Evolutionary conservation across 2,797 vertebrate species (phyloP).

Genomic region (Microchirus variegatus): DNA sequence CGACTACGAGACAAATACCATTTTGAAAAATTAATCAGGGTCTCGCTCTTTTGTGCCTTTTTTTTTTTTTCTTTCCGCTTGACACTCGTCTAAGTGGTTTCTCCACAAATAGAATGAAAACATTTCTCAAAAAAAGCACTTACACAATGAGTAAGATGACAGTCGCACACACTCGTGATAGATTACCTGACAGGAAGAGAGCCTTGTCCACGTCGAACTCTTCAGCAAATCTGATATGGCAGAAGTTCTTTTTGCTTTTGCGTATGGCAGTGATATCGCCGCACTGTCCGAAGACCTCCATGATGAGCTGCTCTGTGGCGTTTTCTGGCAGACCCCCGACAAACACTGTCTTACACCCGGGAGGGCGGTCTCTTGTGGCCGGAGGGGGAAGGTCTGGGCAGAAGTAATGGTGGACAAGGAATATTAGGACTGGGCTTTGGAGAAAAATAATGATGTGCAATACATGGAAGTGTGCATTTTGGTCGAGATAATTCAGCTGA

Average conservation of each 20-base stretch:
- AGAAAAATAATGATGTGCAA: slow-evolving; percentile 2
- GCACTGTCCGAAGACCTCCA: slow-evolving; percentile 95
- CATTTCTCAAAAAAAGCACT: no score
- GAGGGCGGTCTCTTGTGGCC: slow-evolving; percentile 92
- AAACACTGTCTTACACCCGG: slow-evolving; percentile 96
- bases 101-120: no score
- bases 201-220: slow-evolving; percentile 95
- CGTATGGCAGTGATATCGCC: slow-evolving; percentile 94
- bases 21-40: no score
- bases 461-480: slow-evolving; percentile 13
- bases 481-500: slow-evolving; percentile 12
- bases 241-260: slow-evolving; percentile 98
- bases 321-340: slow-evolving; percentile 95
- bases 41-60: no score
- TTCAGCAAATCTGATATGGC: slow-evolving; percentile 94
- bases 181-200: slow-evolving; percentile 91
- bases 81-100: no score
- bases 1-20: no score
- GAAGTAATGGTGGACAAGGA: slow-evolving; percentile 7
- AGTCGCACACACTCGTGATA: background rate
- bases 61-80: no score
- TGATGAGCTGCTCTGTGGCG: slow-evolving; percentile 90
- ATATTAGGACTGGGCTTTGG: background rate
- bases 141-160: background rate
- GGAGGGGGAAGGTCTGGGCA: slow-evolving; percentile 91